Conservation (phyloP, 2,888 invertebrate species). For the Ennomos erosarius region DNA sequence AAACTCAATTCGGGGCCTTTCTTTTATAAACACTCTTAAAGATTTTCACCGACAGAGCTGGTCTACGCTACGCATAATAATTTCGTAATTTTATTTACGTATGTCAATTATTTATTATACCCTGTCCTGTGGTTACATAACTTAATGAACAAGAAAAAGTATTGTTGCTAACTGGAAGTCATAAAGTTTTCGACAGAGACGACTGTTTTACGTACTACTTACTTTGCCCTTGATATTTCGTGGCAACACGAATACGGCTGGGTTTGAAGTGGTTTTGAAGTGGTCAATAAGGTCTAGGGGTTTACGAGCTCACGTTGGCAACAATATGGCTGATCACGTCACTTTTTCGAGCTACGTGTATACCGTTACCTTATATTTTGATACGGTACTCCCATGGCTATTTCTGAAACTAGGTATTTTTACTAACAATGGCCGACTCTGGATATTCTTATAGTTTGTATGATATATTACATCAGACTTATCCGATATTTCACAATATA, state of each 20-base stretch:
- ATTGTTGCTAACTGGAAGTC: too few species aligned
- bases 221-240: slow-evolving; percentile 26
- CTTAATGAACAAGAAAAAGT: too few species aligned
- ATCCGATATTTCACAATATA: slow-evolving; percentile 4
- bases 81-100: too few species aligned
- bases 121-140: too few species aligned
- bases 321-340: slow-evolving; percentile 40
- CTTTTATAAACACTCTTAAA: too few species aligned
- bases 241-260: slow-evolving; percentile 27
- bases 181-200: too few species aligned
- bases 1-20: too few species aligned
- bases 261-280: slow-evolving; percentile 36
- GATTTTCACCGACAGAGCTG: too few species aligned
- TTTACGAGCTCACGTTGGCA: slow-evolving; percentile 39
- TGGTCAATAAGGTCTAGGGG: slow-evolving; percentile 37
- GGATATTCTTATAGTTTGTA: slow-evolving; percentile 1
- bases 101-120: too few species aligned
- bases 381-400: slow-evolving; percentile 59
- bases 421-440: slow-evolving; percentile 58
- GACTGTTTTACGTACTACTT: too few species aligned
- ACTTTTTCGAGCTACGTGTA: slow-evolving; percentile 28
- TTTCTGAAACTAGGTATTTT: slow-evolving; percentile 68
- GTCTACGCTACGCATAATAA: too few species aligned
- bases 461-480: slow-evolving; percentile 6
- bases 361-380: slow-evolving; percentile 44